phyloP scores from a whole-genome alignment of 2,113 vertebrate species.

The Danio rerio region GRCz12tu NC_133179.1:7595501-7596000 shows the following conservation, averaged over 20 bases:
- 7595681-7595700: not conserved
- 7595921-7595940: constrained; percentile 55
- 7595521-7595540: too few relatives aligned
- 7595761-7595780: constrained; percentile 65
- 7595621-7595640: too few relatives aligned
- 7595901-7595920: constrained; percentile 36
- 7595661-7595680: too few relatives aligned
- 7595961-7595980: not conserved
- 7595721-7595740: constrained; percentile 62
- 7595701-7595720: constrained; percentile 58
- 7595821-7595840: constrained; percentile 68
- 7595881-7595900: constrained; percentile 52
- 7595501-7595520: too few relatives aligned
- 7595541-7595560: too few relatives aligned
- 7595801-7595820: constrained; percentile 54
- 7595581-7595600: too few relatives aligned
- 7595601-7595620: too few relatives aligned
- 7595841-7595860: constrained; percentile 66
- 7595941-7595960: constrained; percentile 45
- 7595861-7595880: constrained; percentile 66
- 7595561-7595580: too few relatives aligned
- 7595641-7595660: too few relatives aligned
- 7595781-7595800: constrained; percentile 71
- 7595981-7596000: too few relatives aligned
- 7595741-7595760: constrained; percentile 52